Base-by-base conservation (phyloP, 2,888 invertebrate genomes). In the Drosophila infuscata region DNA sequence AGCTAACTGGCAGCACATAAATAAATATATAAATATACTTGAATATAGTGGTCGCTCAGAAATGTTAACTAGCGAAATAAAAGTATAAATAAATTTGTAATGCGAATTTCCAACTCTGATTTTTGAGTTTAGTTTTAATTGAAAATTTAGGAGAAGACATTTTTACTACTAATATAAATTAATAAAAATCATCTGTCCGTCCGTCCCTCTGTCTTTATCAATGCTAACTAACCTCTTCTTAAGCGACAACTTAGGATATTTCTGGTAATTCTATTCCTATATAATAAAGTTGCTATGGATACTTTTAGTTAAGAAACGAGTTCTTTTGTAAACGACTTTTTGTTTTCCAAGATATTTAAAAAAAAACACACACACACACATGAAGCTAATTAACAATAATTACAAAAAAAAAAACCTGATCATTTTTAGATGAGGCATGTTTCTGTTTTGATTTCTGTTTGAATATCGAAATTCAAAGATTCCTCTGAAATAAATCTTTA, bases 1-100 rank as follows among this genome's bases (percentile, higher is more conserved):
- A 68, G 52, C 46, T 60, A 53, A 70, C 70, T 70, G 53, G 33
- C 67, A 65, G 63, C 57, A 61, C 38, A 51, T 60, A 54, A 32
- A 67, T 70, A 61, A 38, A 57, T 49, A 59, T 33, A 59, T 51
- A 51, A 25, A 43, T 48, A 51, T 52, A 43, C 35, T 43, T 32
- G 15, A 7, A 30, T 33, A 59, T 30, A 48, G 46, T 54, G 54
- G 29, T 25, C 17, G 36, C 54, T 36, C 25, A 17, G 3, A 53
- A 53, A 25, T 35, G 9, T 25, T 8, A 8, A 17, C 48, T 29
- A 49, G 15, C 15, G 29, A 25, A 9, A 17, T 15, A 30, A 30
- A 30, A 11, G n/a, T 20, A 25, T 25, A 25, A 25, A 25, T 1
- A 25, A 15, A 32, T 12, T 30, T 32, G 32, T 30, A 30, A n/a